These are phyloP conservation scores for Tuberolachnus salignus DNA, from an alignment of 2,888 invertebrate species.

Conservation along the genomic window DNA sequence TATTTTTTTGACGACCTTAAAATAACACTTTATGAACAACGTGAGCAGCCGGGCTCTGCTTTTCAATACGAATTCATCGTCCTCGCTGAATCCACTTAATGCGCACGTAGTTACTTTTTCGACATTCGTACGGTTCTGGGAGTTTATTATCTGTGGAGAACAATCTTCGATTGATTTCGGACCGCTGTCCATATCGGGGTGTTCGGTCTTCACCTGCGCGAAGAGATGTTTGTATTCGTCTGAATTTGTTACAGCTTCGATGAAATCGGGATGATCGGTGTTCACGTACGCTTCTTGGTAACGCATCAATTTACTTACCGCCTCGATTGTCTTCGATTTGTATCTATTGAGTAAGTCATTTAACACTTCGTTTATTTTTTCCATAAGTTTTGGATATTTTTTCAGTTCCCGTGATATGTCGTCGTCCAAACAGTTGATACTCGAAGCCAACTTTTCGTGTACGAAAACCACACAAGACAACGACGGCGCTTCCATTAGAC, in stretches of 20 bases:
- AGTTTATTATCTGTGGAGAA: too few species aligned
- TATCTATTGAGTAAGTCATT: neutral
- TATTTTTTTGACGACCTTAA: constrained; percentile 30
- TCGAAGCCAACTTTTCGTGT: neutral
- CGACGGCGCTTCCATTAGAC: neutral
- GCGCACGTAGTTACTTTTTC: constrained; percentile 23
- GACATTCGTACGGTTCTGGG: neutral
- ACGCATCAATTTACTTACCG: constrained; percentile 4
- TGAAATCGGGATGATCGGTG: constrained; percentile 30
- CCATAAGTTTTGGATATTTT: constrained; percentile 13
- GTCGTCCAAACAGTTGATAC: neutral
- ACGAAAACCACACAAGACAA: neutral
- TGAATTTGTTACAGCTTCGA: neutral
- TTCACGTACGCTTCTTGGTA: constrained; percentile 16
- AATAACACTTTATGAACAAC: constrained; percentile 37
- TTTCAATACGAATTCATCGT: neutral
- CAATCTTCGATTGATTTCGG: too few species aligned
- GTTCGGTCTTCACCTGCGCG: neutral
- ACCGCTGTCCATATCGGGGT: too few species aligned
- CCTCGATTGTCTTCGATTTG: neutral
- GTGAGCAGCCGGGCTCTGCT: neutral
- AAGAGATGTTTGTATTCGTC: constrained; percentile 4
- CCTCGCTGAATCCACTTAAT: neutral
- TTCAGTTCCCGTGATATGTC: neutral
- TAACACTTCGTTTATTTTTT: constrained; percentile 1